Conservation (phyloP, 2,888 invertebrate genomes). For the Neoitamus cyanurus region DNA sequence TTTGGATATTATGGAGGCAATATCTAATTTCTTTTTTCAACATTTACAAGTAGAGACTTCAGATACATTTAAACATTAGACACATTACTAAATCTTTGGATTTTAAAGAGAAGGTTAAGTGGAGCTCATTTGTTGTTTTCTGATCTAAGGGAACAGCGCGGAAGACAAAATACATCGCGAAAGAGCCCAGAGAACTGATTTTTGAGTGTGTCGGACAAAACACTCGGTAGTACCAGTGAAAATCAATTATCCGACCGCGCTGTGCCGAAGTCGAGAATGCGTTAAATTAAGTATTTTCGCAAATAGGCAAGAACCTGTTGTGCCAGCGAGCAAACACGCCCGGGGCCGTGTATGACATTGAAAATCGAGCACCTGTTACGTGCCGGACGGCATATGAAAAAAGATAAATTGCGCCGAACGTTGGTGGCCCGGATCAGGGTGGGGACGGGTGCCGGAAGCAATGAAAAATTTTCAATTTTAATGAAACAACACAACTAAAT, state of each 20-base stretch:
- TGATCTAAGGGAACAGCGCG: background rate
- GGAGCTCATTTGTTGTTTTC: background rate
- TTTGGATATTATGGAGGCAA: too few relatives aligned
- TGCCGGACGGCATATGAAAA: background rate
- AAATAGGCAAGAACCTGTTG: constrained; percentile 40
- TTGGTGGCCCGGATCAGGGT: background rate
- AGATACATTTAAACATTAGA: too few relatives aligned
- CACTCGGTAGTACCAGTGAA: background rate
- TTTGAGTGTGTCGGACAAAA: background rate
- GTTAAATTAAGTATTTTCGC: constrained; percentile 41
- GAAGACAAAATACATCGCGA: background rate
- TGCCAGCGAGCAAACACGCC: constrained; percentile 25
- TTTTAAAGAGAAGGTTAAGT: too few relatives aligned
- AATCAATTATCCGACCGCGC: constrained; percentile 16
- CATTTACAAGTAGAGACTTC: too few relatives aligned
- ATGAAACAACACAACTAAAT: constrained; percentile 51
- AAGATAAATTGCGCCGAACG: background rate
- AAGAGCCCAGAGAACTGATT: background rate
- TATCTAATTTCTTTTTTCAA: too few relatives aligned
- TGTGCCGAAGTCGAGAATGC: background rate
- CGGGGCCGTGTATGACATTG: constrained; percentile 24
- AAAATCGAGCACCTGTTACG: constrained; percentile 40
- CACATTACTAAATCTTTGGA: too few relatives aligned
- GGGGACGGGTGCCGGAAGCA: constrained; percentile 46
- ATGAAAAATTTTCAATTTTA: constrained; percentile 52